phyloP scores from a whole-genome alignment of 2,797 vertebrate genomes.

The Gorsachius magnificus region DNA sequence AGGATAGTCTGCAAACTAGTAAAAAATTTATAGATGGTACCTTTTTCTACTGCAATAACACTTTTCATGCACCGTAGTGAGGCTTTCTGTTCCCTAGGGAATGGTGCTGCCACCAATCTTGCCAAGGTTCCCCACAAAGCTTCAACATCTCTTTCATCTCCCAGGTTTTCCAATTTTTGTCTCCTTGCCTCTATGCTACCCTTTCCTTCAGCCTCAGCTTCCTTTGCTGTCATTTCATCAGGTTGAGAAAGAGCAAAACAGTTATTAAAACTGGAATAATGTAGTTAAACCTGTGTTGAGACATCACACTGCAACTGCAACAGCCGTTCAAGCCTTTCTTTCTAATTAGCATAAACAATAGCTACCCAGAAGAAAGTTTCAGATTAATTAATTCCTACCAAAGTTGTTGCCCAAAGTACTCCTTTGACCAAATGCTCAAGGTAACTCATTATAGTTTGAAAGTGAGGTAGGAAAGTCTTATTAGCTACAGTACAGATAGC shows the following conservation, averaged over 20 bases:
- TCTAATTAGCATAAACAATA: neutral
- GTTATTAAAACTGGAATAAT: neutral
- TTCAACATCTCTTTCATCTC: neutral
- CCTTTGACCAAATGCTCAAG: neutral
- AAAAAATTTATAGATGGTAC: neutral
- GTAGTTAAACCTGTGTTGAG: neutral
- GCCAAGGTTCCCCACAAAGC: neutral
- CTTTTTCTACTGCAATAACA: neutral
- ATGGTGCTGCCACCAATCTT: neutral
- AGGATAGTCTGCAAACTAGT: neutral
- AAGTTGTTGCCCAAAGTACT: neutral
- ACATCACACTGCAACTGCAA: neutral
- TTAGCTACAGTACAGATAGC: neutral
- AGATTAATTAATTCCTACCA: slow-evolving; percentile 7
- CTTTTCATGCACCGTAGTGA: neutral
- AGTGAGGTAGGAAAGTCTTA: neutral
- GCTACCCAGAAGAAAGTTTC: neutral
- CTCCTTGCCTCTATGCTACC: neutral
- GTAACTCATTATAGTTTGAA: neutral
- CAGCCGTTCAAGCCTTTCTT: neutral
- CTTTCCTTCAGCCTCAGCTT: neutral
- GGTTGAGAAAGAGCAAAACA: neutral
- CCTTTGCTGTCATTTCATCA: neutral
- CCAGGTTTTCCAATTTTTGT: neutral
- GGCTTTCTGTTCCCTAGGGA: neutral